Evolutionary conservation across 2,888 invertebrate species (phyloP).

Genomic region (Fissipunctia ypsillon): DNA sequence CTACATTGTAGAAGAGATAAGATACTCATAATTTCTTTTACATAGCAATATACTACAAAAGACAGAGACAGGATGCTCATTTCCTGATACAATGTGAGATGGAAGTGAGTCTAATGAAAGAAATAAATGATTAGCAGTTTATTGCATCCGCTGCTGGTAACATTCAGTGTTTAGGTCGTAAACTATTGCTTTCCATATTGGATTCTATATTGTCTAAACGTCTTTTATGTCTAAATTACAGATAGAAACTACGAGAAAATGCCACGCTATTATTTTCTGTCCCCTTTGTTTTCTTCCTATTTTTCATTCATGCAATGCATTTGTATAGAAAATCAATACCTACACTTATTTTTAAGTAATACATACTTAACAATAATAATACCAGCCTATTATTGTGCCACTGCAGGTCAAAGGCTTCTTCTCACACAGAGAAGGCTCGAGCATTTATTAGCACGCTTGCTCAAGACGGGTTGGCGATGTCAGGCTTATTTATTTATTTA

Average conservation of each 20-base stretch:
- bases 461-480: too few species aligned
- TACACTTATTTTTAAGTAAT: too few species aligned
- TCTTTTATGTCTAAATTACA: neutral
- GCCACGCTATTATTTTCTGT: neutral
- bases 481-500: too few species aligned
- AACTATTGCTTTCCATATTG: neutral
- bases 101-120: constrained; percentile 3
- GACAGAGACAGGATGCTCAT: constrained; percentile 26
- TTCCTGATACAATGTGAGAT: constrained; percentile 26
- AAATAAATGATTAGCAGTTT: constrained; percentile 1
- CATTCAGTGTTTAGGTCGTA: too few species aligned
- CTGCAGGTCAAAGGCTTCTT: too few species aligned
- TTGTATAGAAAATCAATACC: too few species aligned
- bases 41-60: neutral
- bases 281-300: neutral
- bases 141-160: neutral
- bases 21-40: neutral
- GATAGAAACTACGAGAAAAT: neutral
- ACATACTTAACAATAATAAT: neutral
- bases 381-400: too few species aligned
- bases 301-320: too few species aligned
- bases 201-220: neutral
- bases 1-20: neutral
- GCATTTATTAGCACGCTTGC: too few species aligned
- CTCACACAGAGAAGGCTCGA: too few species aligned